A percentile compares a stretch with the other conserved stretches of the same genome.
Conservation (phyloP, 2,113 vertebrate genomes). For the Muntiacus muntjak region DNA sequence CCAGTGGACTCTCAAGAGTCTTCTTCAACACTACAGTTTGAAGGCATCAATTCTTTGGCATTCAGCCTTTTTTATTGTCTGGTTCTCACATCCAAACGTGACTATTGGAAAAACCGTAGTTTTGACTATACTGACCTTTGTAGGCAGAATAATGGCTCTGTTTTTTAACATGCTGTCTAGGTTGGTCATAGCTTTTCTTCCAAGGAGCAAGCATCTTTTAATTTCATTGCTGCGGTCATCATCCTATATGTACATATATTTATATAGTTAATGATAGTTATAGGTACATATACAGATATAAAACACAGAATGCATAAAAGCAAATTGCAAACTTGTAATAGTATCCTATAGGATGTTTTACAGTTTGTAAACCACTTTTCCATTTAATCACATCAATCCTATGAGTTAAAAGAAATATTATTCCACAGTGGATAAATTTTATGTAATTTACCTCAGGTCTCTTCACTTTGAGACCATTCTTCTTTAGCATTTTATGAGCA, state of each 20-base stretch:
- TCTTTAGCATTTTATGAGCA: background rate
- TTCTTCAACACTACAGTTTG: background rate
- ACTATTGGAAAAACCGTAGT: background rate
- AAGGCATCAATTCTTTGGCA: background rate
- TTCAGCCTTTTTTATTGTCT: background rate
- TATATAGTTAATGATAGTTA: background rate
- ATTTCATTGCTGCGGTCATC: background rate
- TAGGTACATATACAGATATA: background rate
- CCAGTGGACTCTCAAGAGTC: background rate
- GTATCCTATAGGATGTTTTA: background rate
- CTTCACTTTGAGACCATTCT: background rate
- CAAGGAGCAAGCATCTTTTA: background rate
- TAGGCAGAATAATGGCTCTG: background rate
- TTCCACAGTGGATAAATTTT: background rate
- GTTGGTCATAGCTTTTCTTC: background rate
- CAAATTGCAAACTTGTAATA: background rate
- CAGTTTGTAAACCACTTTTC: background rate
- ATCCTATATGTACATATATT: background rate
- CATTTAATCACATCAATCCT: background rate
- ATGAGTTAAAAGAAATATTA: background rate
- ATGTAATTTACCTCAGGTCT: background rate
- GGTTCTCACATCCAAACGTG: background rate
- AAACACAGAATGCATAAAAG: background rate
- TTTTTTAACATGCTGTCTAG: background rate
- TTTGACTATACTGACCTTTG: background rate